Evolutionary conservation across 2,888 invertebrate species (phyloP).

Genomic region (Dichetophora obliterata): DNA sequence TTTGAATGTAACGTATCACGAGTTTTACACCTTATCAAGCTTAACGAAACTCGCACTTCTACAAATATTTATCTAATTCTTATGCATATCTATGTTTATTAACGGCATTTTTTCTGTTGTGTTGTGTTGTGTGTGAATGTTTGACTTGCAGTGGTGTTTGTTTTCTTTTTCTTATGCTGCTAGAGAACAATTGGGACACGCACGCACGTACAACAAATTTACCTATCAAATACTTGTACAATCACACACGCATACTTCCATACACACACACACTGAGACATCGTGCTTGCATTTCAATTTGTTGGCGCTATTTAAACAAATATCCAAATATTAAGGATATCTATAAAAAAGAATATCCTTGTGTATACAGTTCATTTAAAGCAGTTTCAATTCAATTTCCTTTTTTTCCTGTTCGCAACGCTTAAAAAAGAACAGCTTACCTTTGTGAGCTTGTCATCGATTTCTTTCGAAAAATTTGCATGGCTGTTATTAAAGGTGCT

Average conservation of each 20-base stretch:
- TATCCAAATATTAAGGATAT: neutral
- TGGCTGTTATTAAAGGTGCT: too few relatives aligned
- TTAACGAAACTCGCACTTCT: neutral
- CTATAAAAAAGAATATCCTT: neutral
- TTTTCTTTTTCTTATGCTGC: neutral
- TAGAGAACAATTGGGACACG: neutral
- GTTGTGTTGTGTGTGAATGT: neutral
- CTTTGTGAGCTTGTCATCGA: neutral
- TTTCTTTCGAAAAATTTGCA: too few relatives aligned
- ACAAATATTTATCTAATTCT: neutral
- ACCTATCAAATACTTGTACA: neutral
- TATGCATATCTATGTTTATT: slow-evolving; percentile 3
- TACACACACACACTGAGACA: too few relatives aligned
- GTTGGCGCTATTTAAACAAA: neutral
- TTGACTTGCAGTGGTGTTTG: neutral
- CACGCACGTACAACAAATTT: slow-evolving; percentile 7
- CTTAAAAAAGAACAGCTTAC: neutral
- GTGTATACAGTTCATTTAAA: neutral
- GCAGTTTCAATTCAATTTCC: slow-evolving; percentile 12
- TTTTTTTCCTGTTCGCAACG: neutral
- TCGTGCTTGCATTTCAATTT: neutral
- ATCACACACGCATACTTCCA: too few relatives aligned
- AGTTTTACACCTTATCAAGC: slow-evolving; percentile 21
- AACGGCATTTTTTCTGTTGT: neutral
- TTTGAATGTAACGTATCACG: neutral